These are phyloP conservation scores for Rhopalosiphum maidis DNA, from an alignment of 1,140 invertebrate genomes.

Conservation along the genomic window DNA sequence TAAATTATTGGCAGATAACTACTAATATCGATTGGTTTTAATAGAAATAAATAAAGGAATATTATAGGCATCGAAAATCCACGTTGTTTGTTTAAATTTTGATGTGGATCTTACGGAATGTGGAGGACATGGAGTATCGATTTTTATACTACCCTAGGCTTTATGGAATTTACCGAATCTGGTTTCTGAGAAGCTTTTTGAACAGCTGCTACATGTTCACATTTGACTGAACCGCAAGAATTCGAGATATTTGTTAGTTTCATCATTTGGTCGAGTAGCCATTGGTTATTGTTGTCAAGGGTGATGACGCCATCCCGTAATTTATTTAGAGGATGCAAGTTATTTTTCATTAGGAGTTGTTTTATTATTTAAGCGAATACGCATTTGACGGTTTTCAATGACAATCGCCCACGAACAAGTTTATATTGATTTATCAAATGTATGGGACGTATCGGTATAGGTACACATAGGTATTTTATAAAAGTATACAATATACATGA, in stretches of 20 bases:
- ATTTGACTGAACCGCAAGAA: not conserved
- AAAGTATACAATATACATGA: not conserved
- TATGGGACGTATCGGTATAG: not conserved
- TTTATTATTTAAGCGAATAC: not conserved
- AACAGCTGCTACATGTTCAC: not conserved
- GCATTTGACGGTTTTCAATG: not conserved
- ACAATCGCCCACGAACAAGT: not conserved
- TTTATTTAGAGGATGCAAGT: not conserved
- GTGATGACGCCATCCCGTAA: not conserved
- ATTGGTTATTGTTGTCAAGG: not conserved
- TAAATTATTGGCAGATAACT: too few species aligned
- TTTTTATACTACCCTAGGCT: not conserved
- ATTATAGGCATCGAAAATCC: too few species aligned
- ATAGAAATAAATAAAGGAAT: too few species aligned
- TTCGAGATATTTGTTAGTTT: not conserved
- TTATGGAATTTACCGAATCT: not conserved
- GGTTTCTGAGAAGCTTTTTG: not conserved
- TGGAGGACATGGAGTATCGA: not conserved
- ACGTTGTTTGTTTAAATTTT: not conserved
- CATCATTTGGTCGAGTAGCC: not conserved
- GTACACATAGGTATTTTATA: not conserved
- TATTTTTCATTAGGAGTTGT: not conserved
- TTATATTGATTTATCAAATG: not conserved
- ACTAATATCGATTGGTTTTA: too few species aligned
- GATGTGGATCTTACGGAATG: not conserved